Conservation (phyloP, 2,888 invertebrate species). For the Melinaea menophilus region DNA sequence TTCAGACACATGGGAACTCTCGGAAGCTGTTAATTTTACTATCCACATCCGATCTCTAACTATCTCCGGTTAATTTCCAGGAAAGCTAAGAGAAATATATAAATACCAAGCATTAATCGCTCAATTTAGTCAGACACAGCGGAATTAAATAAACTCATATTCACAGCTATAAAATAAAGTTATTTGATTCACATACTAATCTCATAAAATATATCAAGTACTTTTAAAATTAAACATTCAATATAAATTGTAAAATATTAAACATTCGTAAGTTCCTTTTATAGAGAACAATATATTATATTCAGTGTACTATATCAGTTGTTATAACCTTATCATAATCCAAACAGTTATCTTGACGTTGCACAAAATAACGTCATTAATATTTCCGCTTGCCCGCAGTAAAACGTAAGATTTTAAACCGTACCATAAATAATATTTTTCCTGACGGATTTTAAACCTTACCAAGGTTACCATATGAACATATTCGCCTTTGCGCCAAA, state of each 20-base stretch:
- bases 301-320: no score
- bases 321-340: constrained; percentile 14
- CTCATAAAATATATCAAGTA: not conserved
- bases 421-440: constrained; percentile 23
- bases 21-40: constrained; percentile 18
- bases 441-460: constrained; percentile 3
- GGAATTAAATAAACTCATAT: not conserved
- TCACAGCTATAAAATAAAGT: not conserved
- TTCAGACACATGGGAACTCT: constrained; percentile 12
- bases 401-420: constrained; percentile 26
- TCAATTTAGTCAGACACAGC: not conserved
- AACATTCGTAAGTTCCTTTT: no score
- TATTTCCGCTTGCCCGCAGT: constrained; percentile 10
- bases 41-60: constrained; percentile 18
- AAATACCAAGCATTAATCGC: constrained; percentile 2
- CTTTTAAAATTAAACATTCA: no score
- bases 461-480: no score
- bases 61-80: constrained; percentile 23
- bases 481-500: no score
- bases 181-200: not conserved
- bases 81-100: constrained; percentile 24
- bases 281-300: no score
- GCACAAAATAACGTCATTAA: constrained; percentile 29
- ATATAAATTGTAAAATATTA: no score
- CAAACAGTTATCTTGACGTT: constrained; percentile 27